A percentile compares a stretch with the other conserved stretches of the same genome.
Conservation (phyloP, 2,113 vertebrate genomes). For the Entelurus aequoreus region DNA sequence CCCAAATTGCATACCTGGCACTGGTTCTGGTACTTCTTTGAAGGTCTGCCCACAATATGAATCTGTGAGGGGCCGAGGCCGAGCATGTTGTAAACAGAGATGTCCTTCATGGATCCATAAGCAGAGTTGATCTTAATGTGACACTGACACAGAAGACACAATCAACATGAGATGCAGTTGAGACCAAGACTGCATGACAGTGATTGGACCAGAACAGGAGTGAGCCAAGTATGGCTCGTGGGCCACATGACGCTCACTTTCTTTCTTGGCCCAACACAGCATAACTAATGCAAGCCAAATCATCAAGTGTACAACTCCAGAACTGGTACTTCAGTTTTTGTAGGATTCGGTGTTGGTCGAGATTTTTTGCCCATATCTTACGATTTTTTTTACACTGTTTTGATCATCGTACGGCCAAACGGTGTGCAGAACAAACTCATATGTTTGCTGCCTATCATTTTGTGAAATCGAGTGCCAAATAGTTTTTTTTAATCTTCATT, state of each 20-base stretch:
- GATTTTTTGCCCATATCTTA: no score
- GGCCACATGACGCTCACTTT: constrained; percentile 5
- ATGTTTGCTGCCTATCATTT: no score
- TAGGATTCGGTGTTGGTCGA: no score
- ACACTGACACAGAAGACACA: constrained; percentile 74
- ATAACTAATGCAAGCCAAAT: no score
- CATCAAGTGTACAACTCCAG: no score
- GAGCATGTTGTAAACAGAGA: constrained; percentile 94
- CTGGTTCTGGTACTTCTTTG: constrained; percentile 95
- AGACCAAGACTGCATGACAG: constrained; percentile 9
- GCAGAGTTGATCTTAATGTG: constrained; percentile 96
- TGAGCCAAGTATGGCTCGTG: background rate
- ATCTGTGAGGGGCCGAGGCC: constrained; percentile 89
- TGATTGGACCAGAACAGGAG: background rate
- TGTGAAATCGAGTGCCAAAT: no score
- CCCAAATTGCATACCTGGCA: constrained; percentile 79
- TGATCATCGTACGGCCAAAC: no score
- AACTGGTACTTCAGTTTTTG: no score
- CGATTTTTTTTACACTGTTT: no score
- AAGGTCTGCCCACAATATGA: constrained; percentile 92
- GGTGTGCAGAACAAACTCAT: no score
- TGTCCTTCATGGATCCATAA: constrained; percentile 96
- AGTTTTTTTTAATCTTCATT: no score
- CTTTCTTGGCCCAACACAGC: no score
- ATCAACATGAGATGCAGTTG: constrained; percentile 10